Base-by-base conservation (phyloP, 2,797 vertebrate genomes). In the Poecilia velifera region DNA sequence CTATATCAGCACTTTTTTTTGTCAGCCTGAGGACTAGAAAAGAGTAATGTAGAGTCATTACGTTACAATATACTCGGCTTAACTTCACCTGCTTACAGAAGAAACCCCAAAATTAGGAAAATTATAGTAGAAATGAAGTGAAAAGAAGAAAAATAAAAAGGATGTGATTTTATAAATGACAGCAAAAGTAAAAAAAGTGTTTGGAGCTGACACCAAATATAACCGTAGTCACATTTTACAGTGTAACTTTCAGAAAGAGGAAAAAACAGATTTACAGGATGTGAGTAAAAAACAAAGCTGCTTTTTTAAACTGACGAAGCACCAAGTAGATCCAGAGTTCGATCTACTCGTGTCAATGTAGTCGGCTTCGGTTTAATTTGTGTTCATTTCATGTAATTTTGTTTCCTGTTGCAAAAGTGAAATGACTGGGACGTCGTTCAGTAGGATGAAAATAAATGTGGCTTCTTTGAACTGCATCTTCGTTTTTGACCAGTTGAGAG, bases 401-500 rank as follows among this genome's bases (percentile, higher is more conserved):
- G 14, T 12, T 34, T 62, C 59, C 31, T 6, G 31, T 16, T 18
- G 31, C 16, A 12, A 34, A 62, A 34, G 31, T 16, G 31, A 62
- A 34, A 34, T 31, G 34, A 34, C 14, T 10, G 4, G 3, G 36
- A 41, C 94, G 96, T 96, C 95, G 96, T 96, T 95, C 93, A 96
- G 95, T 88, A 92, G 87, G 36, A 66, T 4, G 64, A 39, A 20
- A 41, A 20, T 25, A 41, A 68, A 13, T 25, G 8, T 22, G 5
- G 39, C 64, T 39, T 39, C 34, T 66, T 20, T 39, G 20, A 66
- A 36, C 18, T 66, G 62, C 18, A 7, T 36, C 25, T 55, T 51
- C 2, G 47, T 41, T 41, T 25, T n/a, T 43, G 39, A n/a, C 2
- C 22, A 41, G 12, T 43, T 43, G 36, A 25, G 8, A 41, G 41